phyloP scores from a whole-genome alignment of 2,888 invertebrate species.

The Cerceris rybyensis region DNA sequence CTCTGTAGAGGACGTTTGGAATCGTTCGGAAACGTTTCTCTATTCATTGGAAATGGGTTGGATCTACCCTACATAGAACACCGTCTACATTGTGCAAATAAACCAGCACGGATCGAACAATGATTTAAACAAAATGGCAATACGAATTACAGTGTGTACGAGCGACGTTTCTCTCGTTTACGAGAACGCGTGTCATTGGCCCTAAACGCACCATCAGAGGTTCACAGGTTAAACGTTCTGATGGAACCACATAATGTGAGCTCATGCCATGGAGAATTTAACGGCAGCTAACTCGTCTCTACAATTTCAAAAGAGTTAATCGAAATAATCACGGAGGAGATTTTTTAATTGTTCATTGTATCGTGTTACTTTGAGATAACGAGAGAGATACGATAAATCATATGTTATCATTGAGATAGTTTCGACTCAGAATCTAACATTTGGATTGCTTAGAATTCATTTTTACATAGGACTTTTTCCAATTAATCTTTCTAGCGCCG shows the following conservation, averaged over 20 bases:
- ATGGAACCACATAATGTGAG: constrained; percentile 52
- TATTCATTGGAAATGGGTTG: constrained; percentile 44
- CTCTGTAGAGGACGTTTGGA: background rate
- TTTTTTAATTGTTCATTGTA: background rate
- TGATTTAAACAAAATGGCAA: constrained; percentile 68
- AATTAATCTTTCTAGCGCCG: too few relatives aligned
- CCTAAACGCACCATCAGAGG: constrained; percentile 55
- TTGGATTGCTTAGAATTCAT: too few relatives aligned
- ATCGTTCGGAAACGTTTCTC: constrained; percentile 29
- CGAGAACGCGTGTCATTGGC: constrained; percentile 62
- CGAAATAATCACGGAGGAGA: background rate
- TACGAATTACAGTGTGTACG: constrained; percentile 37
- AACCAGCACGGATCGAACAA: constrained; percentile 46
- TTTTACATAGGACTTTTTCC: too few relatives aligned
- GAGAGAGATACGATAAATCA: too few relatives aligned
- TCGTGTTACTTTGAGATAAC: background rate
- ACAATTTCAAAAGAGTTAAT: constrained; percentile 12
- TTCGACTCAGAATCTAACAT: too few relatives aligned
- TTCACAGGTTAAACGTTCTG: constrained; percentile 60
- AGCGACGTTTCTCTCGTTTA: constrained; percentile 19
- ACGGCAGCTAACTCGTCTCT: constrained; percentile 21
- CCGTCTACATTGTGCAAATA: constrained; percentile 43
- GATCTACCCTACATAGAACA: constrained; percentile 26
- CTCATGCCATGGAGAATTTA: constrained; percentile 36
- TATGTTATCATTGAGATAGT: too few relatives aligned